Evolutionary conservation across 2,797 vertebrate species (phyloP), one percentile per base, ranked within the genome.

Genomic region (Microctenopoma steveboyesi): DNA sequence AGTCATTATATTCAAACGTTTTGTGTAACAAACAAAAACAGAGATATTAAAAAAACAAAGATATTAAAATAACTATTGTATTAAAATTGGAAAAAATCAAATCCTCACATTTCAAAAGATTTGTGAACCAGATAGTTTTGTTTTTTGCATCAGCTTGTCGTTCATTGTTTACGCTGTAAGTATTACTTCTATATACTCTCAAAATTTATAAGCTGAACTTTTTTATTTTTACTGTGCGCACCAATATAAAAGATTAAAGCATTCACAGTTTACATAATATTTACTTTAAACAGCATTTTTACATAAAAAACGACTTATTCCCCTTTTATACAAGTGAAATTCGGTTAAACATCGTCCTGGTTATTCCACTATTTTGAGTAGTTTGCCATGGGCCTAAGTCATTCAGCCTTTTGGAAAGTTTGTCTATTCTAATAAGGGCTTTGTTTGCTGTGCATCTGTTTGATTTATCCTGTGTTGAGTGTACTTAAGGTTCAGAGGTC

Each of bases 391-490:
- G 74, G 83, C 66, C 61, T 14, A 50, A 83, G 72, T 89, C 74
- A 78, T 81, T 72, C 81, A 83, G 63, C 72, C 79, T 84, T 67
- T 83, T 74, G 83, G 86, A 88, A 91, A 89, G 74, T 78, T 87
- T 90, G 86, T 87, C 86, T 91, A 84, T 91, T 91, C 72, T 92
- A 92, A 91, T 91, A 91, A 90, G 81, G 81, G 74, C 82, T 78
- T 76, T 91, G 90, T 93, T 94, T 95, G 91, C 85, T 74, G 78
- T 85, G 80, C 25, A 66, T 83, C 76, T 92, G 88, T 91, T 93
- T 92, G 85, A 89, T 91, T 94, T 93, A 88, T 92, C 86, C 85
- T 86, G 85, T 71, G 71, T 86, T 86, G 87, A 93, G 88, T 92
- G 89, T 91, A 91, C 89, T 91, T 69, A 55, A 13, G 84, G 91